phyloP scores from a whole-genome alignment of 2,113 vertebrate species.

The Gopherus flavomarginatus region DNA sequence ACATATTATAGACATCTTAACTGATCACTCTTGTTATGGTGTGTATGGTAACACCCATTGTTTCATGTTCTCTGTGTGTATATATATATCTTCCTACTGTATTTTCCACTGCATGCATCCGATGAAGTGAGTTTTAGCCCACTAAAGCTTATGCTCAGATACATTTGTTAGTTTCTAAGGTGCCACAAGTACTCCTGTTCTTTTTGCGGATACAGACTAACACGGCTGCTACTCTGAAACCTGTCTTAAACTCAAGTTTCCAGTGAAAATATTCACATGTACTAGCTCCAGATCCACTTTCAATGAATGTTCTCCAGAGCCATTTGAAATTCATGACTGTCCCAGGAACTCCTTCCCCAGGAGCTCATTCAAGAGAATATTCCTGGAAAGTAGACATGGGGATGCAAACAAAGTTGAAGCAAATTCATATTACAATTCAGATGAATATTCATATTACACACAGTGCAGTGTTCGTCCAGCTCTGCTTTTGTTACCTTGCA shows the following conservation, averaged over 20 bases:
- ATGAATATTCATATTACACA: not conserved
- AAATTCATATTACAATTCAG: not conserved
- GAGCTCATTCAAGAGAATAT: not conserved
- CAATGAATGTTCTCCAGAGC: not conserved
- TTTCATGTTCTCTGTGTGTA: too few relatives aligned
- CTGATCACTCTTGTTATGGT: too few relatives aligned
- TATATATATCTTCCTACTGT: too few relatives aligned
- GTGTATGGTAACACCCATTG: too few relatives aligned
- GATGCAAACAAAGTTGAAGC: not conserved
- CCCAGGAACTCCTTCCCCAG: not conserved
- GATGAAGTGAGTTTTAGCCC: too few relatives aligned
- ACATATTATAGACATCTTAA: too few relatives aligned
- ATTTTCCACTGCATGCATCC: too few relatives aligned
- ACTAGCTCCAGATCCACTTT: not conserved
- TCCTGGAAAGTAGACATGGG: not conserved
- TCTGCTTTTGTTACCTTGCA: not conserved
- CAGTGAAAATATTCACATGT: not conserved
- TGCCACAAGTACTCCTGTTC: too few relatives aligned
- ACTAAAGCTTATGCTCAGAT: too few relatives aligned
- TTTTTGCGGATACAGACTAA: too few relatives aligned
- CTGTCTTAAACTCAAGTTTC: not conserved
- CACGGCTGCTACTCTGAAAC: too few relatives aligned
- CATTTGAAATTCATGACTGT: not conserved
- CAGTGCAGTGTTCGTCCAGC: not conserved
- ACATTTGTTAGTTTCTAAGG: too few relatives aligned